A percentile compares a stretch with the other conserved stretches of the same genome.
These are phyloP conservation scores for Steinernema carpocapsae DNA, from an alignment of 2,888 invertebrate genomes.

Conservation along the genomic window DNA sequence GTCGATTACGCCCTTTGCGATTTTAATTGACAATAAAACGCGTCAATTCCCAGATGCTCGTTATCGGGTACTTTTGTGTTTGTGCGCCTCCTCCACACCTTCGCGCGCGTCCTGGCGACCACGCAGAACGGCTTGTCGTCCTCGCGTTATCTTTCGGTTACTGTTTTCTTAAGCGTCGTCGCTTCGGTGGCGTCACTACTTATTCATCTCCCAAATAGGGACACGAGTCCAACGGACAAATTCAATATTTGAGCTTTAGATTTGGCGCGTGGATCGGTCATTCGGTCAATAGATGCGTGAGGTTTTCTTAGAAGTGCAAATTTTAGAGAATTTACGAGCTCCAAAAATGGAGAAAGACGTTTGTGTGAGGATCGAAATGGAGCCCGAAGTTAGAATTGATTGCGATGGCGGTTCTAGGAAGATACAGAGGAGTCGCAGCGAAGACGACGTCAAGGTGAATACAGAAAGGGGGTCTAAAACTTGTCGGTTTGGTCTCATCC, in stretches of 20 bases:
- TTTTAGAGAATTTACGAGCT: too few species aligned
- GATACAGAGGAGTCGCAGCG: neutral
- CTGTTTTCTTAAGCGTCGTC: slow-evolving; percentile 17
- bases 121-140: neutral
- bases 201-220: slow-evolving; percentile 15
- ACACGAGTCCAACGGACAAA: neutral
- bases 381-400: neutral
- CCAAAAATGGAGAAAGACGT: neutral
- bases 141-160: neutral
- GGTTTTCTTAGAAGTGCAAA: too few species aligned
- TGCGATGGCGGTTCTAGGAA: neutral
- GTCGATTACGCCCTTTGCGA: slow-evolving; percentile 10
- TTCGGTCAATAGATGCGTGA: neutral
- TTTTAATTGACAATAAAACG: slow-evolving; percentile 32
- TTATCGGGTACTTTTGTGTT: slow-evolving; percentile 24
- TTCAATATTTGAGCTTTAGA: slow-evolving; percentile 20
- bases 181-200: neutral
- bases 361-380: neutral
- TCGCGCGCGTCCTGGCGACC: neutral
- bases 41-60: slow-evolving; percentile 18
- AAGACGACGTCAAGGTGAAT: neutral
- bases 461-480: neutral
- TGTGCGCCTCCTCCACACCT: slow-evolving; percentile 17
- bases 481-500: too few species aligned
- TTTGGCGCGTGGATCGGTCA: neutral